Conservation (phyloP, 2,113 vertebrate species). For the Thunnus maccoyii region DNA sequence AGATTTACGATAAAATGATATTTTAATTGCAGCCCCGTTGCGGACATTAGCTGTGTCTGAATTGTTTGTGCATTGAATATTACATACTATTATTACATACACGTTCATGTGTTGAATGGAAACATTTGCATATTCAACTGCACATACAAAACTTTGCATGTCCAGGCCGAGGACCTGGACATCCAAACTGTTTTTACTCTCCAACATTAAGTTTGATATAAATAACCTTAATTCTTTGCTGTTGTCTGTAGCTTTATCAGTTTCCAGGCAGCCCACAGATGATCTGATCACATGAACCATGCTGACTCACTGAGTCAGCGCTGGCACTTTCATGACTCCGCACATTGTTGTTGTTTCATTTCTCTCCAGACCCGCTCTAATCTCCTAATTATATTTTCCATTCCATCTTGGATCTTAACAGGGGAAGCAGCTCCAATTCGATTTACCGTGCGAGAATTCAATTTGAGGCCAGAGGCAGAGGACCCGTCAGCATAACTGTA, state of each 20-base stretch:
- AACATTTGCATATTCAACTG: background rate
- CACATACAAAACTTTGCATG: background rate
- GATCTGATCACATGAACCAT: slow-evolving; percentile 4
- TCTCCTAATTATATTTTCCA: slow-evolving; percentile 63
- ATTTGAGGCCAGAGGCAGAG: slow-evolving; percentile 51
- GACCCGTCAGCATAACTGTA: slow-evolving; percentile 31
- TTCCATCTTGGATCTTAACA: slow-evolving; percentile 60
- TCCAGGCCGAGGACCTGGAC: background rate
- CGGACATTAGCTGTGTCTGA: too few relatives aligned
- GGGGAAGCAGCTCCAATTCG: slow-evolving; percentile 57
- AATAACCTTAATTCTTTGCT: background rate
- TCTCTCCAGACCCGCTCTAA: slow-evolving; percentile 39
- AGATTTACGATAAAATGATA: too few relatives aligned
- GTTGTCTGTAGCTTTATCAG: background rate
- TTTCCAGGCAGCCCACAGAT: slow-evolving; percentile 7
- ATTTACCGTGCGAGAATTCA: slow-evolving; percentile 68
- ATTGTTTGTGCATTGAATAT: too few relatives aligned
- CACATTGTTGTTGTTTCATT: slow-evolving; percentile 31
- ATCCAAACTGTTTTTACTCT: background rate
- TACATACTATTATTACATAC: background rate
- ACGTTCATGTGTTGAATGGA: too few relatives aligned
- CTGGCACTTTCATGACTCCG: slow-evolving; percentile 37
- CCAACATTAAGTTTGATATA: background rate
- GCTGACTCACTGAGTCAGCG: slow-evolving; percentile 33
- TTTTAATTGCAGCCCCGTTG: too few relatives aligned